Conservation (phyloP, 2,797 vertebrate genomes). For the Nyctalus aviator region DNA sequence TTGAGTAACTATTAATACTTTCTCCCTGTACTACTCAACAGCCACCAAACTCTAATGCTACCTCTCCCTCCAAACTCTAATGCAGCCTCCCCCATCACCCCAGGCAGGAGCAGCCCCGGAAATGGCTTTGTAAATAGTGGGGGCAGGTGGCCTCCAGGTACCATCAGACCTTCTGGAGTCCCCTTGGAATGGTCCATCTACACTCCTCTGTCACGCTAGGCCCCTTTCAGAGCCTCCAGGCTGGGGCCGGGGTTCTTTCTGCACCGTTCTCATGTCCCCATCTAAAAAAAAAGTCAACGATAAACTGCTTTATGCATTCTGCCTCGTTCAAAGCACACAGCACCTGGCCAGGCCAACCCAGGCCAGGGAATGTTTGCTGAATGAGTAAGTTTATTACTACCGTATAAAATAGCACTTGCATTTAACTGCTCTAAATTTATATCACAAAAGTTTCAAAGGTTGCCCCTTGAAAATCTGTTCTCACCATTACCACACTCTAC, state of each 20-base stretch:
- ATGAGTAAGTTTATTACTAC: conserved; percentile 46
- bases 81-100: rapidly evolving
- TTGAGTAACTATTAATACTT: neutral
- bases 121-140: too few species aligned
- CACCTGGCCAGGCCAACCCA: neutral
- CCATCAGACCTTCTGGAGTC: too few species aligned
- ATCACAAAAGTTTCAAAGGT: conserved; percentile 51
- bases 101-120: neutral
- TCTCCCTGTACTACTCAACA: neutral
- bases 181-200: too few species aligned
- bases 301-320: conserved; percentile 4
- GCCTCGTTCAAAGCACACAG: neutral
- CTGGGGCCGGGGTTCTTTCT: neutral
- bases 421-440: neutral
- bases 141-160: too few species aligned
- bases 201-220: too few species aligned
- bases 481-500: neutral
- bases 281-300: neutral
- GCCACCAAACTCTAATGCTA: neutral
- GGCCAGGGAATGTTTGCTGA: conserved; percentile 50
- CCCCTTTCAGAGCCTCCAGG: neutral
- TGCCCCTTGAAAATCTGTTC: neutral
- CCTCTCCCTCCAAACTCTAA: neutral
- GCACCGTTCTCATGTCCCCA: neutral
- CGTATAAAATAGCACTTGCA: neutral